phyloP scores from a whole-genome alignment of 2,888 invertebrate species.

The Lithophane leautieri region DNA sequence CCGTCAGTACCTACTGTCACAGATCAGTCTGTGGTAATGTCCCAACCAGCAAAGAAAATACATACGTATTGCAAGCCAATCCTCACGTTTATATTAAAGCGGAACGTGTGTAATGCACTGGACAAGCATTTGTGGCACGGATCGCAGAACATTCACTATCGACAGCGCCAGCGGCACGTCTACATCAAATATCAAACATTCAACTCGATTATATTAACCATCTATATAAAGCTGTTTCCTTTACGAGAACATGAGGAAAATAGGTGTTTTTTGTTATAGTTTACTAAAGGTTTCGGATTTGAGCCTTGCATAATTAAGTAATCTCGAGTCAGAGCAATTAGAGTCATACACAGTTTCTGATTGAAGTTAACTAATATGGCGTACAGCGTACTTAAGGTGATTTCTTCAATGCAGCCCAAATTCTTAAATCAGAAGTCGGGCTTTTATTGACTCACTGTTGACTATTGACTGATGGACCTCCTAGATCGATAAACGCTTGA shows the following conservation, averaged over 20 bases:
- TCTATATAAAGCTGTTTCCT: not conserved
- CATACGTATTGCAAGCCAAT: not conserved
- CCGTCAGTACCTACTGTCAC: not conserved
- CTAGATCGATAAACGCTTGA: not conserved
- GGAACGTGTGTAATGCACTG: slow-evolving; percentile 17
- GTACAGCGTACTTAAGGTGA: not conserved
- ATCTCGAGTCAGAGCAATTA: not conserved
- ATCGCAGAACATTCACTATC: slow-evolving; percentile 12
- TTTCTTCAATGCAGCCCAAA: not conserved
- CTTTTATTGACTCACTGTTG: not conserved
- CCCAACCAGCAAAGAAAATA: not conserved
- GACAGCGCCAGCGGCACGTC: not conserved
- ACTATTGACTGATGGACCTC: not conserved
- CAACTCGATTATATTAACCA: slow-evolving; percentile 21
- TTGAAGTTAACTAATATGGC: not conserved
- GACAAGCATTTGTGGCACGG: slow-evolving; percentile 14
- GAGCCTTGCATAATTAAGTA: not conserved
- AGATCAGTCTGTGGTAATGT: not conserved
- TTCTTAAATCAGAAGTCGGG: not conserved
- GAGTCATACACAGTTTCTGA: not conserved
- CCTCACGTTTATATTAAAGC: not conserved
- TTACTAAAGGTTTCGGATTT: not conserved
- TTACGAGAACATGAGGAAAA: not conserved
- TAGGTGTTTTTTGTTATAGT: not conserved
- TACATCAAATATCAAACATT: slow-evolving; percentile 27